These are phyloP conservation scores for Micrasema longulum DNA, from an alignment of 1,140 invertebrate genomes.

Conservation along the genomic window DNA sequence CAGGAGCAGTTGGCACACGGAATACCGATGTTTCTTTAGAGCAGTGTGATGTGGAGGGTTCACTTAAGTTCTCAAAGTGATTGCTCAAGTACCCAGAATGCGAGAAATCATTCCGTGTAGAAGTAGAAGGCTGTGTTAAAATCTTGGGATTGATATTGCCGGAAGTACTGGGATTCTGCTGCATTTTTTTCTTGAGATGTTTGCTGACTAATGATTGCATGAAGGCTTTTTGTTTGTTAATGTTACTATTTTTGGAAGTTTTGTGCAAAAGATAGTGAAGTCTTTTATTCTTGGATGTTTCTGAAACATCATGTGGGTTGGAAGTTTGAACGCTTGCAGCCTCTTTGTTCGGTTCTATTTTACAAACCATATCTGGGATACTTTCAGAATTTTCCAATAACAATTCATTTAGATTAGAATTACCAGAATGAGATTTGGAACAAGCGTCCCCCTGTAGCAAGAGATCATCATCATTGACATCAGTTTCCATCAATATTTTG, in stretches of 20 bases:
- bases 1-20: slow-evolving; percentile 20
- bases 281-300: slow-evolving; percentile 65
- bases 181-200: slow-evolving; percentile 64
- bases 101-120: slow-evolving; percentile 60
- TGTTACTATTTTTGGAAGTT: slow-evolving; percentile 66
- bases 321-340: background rate
- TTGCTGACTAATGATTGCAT: slow-evolving; percentile 67
- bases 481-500: slow-evolving; percentile 34
- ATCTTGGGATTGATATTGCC: slow-evolving; percentile 50
- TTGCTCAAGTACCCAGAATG: slow-evolving; percentile 57
- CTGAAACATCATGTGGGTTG: slow-evolving; percentile 53
- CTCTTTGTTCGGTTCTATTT: background rate
- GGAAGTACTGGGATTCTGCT: slow-evolving; percentile 49
- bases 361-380: background rate
- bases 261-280: slow-evolving; percentile 68
- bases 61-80: slow-evolving; percentile 56
- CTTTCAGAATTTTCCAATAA: slow-evolving; percentile 24
- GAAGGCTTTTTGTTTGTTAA: slow-evolving; percentile 67
- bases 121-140: slow-evolving; percentile 62
- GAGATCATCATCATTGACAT: slow-evolving; percentile 64
- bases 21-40: slow-evolving; percentile 56
- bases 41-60: slow-evolving; percentile 60
- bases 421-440: slow-evolving; percentile 60
- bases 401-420: slow-evolving; percentile 58
- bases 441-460: slow-evolving; percentile 43